Conservation (phyloP, 2,888 invertebrate species). For the Cheilosia urbana region DNA sequence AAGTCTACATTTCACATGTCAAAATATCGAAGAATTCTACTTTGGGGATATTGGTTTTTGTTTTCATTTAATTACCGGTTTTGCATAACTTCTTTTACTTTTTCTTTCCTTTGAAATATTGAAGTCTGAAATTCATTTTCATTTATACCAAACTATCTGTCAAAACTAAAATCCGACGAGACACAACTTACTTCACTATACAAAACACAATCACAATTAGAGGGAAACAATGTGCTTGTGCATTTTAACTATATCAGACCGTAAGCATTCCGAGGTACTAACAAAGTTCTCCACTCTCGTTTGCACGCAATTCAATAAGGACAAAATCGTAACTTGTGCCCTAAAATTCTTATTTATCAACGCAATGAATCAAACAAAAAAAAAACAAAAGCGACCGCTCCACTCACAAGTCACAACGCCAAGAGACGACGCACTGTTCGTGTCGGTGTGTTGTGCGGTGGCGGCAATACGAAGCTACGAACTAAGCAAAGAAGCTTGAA, state of each 20-base stretch:
- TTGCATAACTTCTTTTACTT: slow-evolving; percentile 2
- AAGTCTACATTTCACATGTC: slow-evolving; percentile 51
- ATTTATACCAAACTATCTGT: slow-evolving; percentile 8
- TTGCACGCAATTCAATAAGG: slow-evolving; percentile 11
- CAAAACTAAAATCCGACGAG: slow-evolving; percentile 13
- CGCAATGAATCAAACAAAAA: slow-evolving; percentile 32
- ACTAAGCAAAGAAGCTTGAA: slow-evolving; percentile 36
- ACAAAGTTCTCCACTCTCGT: slow-evolving; percentile 7
- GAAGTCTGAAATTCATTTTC: slow-evolving; percentile 8
- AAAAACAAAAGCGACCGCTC: slow-evolving; percentile 71
- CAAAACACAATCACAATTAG: background rate
- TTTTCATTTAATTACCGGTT: slow-evolving; percentile 13
- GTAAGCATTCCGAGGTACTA: slow-evolving; percentile 8
- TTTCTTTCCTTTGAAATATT: background rate
- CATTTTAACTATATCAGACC: slow-evolving; percentile 11
- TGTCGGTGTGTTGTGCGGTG: slow-evolving; percentile 24
- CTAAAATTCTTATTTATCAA: slow-evolving; percentile 27
- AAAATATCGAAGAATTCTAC: slow-evolving; percentile 45
- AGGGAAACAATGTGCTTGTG: background rate
- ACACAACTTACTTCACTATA: slow-evolving; percentile 10
- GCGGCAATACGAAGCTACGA: background rate
- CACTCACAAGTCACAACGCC: slow-evolving; percentile 76
- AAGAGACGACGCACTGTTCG: slow-evolving; percentile 78
- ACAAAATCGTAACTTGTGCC: slow-evolving; percentile 2
- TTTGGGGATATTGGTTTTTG: slow-evolving; percentile 17